These are phyloP conservation scores for Notamacropus eugenii DNA, from an alignment of 2,797 vertebrate species.

Conservation along the genomic window DNA sequence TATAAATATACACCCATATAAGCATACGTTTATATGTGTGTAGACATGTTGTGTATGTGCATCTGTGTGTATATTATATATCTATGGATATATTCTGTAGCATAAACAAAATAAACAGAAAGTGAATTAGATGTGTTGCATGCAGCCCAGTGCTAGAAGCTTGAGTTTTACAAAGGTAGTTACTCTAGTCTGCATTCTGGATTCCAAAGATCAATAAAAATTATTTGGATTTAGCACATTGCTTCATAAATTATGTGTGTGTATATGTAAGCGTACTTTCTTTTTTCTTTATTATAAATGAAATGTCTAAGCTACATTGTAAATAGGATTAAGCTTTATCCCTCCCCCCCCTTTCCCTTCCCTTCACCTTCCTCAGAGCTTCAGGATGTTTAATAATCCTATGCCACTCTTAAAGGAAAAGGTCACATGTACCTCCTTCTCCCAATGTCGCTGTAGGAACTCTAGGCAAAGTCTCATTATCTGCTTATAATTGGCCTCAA, in stretches of 20 bases:
- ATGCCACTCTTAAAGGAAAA: not conserved
- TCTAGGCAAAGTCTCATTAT: not conserved
- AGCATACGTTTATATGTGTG: not conserved
- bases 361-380: not conserved
- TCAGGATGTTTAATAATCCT: not conserved
- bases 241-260: not conserved
- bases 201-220: constrained; percentile 39
- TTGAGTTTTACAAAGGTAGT: constrained; percentile 49
- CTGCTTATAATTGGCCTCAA: not conserved
- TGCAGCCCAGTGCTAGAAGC: constrained; percentile 39
- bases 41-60: not conserved
- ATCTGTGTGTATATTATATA: not conserved
- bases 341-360: not conserved
- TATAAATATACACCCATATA: not conserved
- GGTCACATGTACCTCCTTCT: not conserved
- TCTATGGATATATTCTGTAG: not conserved
- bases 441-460: not conserved
- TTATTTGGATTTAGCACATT: not conserved
- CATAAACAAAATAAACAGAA: constrained; percentile 20
- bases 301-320: not conserved
- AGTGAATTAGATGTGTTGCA: not conserved
- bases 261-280: not conserved
- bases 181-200: constrained; percentile 35
- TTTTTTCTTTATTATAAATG: constrained; percentile 14
- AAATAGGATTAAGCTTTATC: not conserved